A percentile compares a stretch with the other conserved stretches of the same genome.
phyloP scores from a whole-genome alignment of 2,888 invertebrate genomes.

The Drosophila anceps region DNA sequence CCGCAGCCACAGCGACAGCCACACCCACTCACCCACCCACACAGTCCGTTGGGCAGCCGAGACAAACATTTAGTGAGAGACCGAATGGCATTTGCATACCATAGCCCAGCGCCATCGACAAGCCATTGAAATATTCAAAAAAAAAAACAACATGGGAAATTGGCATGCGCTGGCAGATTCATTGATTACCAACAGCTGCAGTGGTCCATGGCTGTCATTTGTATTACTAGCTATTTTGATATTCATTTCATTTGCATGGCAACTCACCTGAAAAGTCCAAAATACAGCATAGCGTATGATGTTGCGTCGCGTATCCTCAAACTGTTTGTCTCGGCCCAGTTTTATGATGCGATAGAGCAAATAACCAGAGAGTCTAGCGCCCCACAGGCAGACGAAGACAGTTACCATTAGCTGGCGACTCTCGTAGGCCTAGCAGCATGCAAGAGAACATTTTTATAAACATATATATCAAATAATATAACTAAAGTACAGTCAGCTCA shows the following conservation, averaged over 20 bases:
- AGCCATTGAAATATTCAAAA: constrained; percentile 58
- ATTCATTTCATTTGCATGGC: constrained; percentile 8
- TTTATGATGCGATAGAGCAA: constrained; percentile 95
- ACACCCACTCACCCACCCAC: constrained; percentile 1
- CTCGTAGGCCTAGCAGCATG: constrained; percentile 88
- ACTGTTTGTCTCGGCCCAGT: constrained; percentile 95
- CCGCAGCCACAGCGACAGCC: background rate
- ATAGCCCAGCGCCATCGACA: constrained; percentile 34
- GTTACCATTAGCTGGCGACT: constrained; percentile 97
- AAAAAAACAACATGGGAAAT: constrained; percentile 38
- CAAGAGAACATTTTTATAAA: background rate
- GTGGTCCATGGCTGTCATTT: constrained; percentile 1
- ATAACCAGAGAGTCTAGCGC: constrained; percentile 93
- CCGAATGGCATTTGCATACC: constrained; percentile 33
- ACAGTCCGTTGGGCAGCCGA: constrained; percentile 4
- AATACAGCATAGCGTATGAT: constrained; percentile 95
- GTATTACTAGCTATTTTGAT: background rate
- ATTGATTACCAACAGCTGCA: constrained; percentile 55
- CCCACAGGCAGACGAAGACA: constrained; percentile 94
- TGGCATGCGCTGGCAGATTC: constrained; percentile 53
- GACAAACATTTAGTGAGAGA: constrained; percentile 11
- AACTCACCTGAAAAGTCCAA: constrained; percentile 93
- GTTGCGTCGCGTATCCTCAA: constrained; percentile 95
- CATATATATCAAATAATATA: background rate
- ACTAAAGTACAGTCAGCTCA: background rate